Conservation (phyloP, 2,797 vertebrate species). For the Pygocentrus nattereri region DNA sequence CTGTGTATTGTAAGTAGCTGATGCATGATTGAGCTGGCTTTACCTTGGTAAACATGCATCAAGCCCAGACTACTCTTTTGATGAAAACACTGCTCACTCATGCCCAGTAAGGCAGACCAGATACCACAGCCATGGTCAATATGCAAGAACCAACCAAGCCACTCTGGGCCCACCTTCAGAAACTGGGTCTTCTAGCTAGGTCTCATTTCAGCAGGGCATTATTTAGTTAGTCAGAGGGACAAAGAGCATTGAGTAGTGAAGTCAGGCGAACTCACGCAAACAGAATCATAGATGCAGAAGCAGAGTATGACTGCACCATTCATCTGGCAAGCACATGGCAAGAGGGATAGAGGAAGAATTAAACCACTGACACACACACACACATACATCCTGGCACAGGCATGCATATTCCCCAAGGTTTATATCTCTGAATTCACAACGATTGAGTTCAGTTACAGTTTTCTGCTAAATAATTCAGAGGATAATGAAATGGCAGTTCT, state of each 20-base stretch:
- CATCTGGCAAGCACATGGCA: slow-evolving; percentile 43
- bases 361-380: not conserved
- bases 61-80: not conserved
- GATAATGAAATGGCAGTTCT: too few relatives aligned
- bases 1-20: slow-evolving; percentile 4
- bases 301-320: slow-evolving; percentile 5
- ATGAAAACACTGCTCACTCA: slow-evolving; percentile 20
- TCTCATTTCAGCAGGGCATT: not conserved
- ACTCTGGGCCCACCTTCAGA: not conserved
- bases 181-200: not conserved
- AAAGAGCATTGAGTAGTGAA: slow-evolving; percentile 3
- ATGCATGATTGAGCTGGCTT: slow-evolving; percentile 19
- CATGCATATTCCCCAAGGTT: not conserved
- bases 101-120: slow-evolving; percentile 26
- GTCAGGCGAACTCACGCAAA: slow-evolving; percentile 1
- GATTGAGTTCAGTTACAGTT: not conserved
- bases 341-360: slow-evolving; percentile 7
- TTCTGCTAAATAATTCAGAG: not conserved
- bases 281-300: slow-evolving; percentile 18
- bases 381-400: not conserved
- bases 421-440: not conserved
- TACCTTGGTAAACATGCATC: not conserved
- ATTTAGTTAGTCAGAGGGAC: not conserved
- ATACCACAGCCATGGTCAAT: not conserved
- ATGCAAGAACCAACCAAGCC: not conserved